Evolutionary conservation across 2,113 vertebrate species (phyloP).

Genomic region (Sprattus sprattus): DNA sequence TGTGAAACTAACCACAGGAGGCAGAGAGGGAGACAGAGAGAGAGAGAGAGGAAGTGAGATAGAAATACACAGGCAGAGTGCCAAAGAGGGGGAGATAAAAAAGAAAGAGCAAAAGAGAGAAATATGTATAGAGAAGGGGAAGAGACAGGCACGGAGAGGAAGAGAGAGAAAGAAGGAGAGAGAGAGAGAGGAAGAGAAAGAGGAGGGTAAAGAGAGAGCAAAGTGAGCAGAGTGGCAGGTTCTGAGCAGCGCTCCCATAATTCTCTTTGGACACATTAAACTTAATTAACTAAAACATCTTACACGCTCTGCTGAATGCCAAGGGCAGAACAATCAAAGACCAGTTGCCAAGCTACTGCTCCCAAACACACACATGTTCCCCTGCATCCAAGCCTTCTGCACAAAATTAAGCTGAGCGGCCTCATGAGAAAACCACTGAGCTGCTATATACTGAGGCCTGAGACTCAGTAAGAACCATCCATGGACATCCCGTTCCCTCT

Average conservation of each 20-base stretch:
- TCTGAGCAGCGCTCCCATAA: neutral
- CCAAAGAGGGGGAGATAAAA: neutral
- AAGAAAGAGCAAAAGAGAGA: neutral
- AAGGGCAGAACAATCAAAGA: constrained; percentile 68
- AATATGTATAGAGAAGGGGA: neutral
- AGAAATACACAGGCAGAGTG: neutral
- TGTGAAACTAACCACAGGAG: neutral
- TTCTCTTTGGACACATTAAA: constrained; percentile 64
- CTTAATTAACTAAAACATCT: constrained; percentile 73
- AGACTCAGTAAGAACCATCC: neutral
- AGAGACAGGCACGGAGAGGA: neutral
- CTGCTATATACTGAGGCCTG: neutral
- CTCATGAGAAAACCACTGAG: neutral
- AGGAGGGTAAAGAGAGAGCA: neutral
- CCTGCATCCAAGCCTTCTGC: neutral
- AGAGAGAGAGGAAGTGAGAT: neutral
- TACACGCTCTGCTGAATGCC: constrained; percentile 67
- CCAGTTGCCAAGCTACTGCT: constrained; percentile 4
- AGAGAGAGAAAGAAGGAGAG: neutral
- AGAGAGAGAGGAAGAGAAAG: neutral
- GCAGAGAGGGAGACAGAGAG: neutral
- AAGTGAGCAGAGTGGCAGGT: neutral
- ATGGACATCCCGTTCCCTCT: neutral
- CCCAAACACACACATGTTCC: neutral
- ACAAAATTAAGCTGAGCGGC: neutral